Conservation (phyloP, 1,140 invertebrate genomes). For the Theocolax elegans region DNA sequence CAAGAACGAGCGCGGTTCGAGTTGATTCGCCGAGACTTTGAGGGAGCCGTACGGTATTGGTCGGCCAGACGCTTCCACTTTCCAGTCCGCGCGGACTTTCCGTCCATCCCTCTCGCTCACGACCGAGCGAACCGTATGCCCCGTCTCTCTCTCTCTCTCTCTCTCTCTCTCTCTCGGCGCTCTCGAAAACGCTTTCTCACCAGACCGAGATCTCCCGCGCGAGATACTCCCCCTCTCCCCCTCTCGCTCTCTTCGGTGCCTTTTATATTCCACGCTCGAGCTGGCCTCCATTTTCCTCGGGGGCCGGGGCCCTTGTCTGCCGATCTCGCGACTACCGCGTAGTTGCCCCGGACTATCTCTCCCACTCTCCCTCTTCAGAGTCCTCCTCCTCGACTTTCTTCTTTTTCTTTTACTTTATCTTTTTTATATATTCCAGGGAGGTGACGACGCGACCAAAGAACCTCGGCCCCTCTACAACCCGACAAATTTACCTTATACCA, state of each 20-base stretch:
- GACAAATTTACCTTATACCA: too few species aligned
- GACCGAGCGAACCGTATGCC: too few species aligned
- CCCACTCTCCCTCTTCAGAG: background rate
- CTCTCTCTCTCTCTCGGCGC: conserved; percentile 33
- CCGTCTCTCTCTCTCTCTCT: background rate
- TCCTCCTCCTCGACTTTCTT: conserved; percentile 12
- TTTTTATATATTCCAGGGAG: background rate
- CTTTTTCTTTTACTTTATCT: background rate
- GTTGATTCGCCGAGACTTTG: too few species aligned
- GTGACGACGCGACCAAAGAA: too few species aligned
- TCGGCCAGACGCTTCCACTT: background rate
- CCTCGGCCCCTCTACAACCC: too few species aligned
- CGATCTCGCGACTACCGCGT: conserved; percentile 63
- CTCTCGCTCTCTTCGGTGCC: conserved; percentile 44
- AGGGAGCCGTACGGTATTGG: conserved; percentile 55
- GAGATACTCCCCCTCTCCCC: conserved; percentile 54
- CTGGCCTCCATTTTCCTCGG: conserved; percentile 65
- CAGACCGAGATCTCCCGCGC: conserved; percentile 65
- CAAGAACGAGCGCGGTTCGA: background rate
- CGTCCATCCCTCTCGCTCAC: background rate
- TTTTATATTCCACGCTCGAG: conserved; percentile 68
- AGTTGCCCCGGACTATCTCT: background rate
- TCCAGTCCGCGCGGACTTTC: conserved; percentile 59
- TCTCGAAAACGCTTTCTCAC: conserved; percentile 65
- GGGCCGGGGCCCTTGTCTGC: conserved; percentile 60